Base-by-base conservation (phyloP, 2,113 vertebrate species). In the Platichthys flesus region DNA sequence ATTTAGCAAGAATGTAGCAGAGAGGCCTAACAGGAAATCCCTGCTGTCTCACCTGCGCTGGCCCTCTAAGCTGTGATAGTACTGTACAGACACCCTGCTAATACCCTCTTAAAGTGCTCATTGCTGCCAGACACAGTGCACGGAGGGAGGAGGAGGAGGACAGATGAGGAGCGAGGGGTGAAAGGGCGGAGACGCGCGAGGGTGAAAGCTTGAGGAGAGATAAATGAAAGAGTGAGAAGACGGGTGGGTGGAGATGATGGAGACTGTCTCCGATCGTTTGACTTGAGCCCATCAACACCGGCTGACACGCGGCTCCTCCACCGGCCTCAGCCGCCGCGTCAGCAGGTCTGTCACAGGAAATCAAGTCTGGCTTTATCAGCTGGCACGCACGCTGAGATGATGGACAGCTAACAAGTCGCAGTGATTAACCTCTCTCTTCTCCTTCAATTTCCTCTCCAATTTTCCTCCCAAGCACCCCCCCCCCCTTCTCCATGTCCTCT, bases 21-120 rank as follows among this genome's bases (percentile, higher is more conserved):
- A 89, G 82, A 75, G 85, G 79, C 77, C 81, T 82, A 74, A 90
- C 88, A 93, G 92, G 93, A 91, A 93, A 92, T 92, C 88, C 87
- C 86, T 87, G 88, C 82, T 91, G 86, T 90, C 91, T 89, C 88
- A 88, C 84, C 91, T 88, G 85, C 81, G 69, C 71, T 69, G 87
- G 79, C 72, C 81, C 78, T 57, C 89, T 91, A 91, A 91, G 85
- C 85, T 89, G 83, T 87, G 86, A 90, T 90, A 87, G 81, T 83
- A 64, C 74, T 54, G 79, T 74, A 83, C 81, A 76, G 71, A 82
- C 78, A 45, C 81, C 74, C 65, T 68, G 71, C 87, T 93, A 90
- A 90, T 83, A 84, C 82, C 84, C 79, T 85, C 81, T 90, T 87
- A 87, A 81, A 89, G 90, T 79, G 75, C 76, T 77, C 59, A 65